Evolutionary conservation across 2,797 vertebrate genomes (phyloP), one percentile per base, ranked within the genome.

Genomic region (Poecile montanus): DNA sequence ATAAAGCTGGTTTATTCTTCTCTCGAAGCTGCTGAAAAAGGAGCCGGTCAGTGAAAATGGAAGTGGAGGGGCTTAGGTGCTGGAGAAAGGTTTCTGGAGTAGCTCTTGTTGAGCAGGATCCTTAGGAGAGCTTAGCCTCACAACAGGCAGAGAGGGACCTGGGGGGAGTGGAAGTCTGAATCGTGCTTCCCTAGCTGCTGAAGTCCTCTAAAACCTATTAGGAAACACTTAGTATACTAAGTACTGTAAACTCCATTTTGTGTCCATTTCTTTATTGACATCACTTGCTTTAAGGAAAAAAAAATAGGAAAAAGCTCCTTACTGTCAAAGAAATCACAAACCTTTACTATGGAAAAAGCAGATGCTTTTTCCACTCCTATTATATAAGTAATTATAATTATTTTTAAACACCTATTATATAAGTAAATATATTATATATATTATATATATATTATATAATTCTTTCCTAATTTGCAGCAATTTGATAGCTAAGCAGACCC

Each of bases 1-100:
- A 0, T 9, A 17, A 38, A 21, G 0, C 4, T 25, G 2, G 0
- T 6, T n/a, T 36, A 2, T 38, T 34, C 34, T 25, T 5, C 10
- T 60, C 6, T 21, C 16, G 2, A 32, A 73, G 27, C 16, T 21
- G 17, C 10, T 15, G 62, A 16, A 27, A 40, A 25, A n/a, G 10
- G 11, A 83, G 8, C 3, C 0, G 7, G 20, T 32, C 48, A 3
- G 6, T 47, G 58, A 36, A 34, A 50, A 32, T 9, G 25, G 36
- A 45, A 57, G 27, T 8, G 61, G 22, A 44, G 18, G 2, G 19
- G 13, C 7, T 27, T 53, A 47, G 21, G 17, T 22, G 13, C 38
- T 10, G 20, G 32, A 34, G 65, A 14, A 65, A n/a, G 3, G 2
- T 19, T 66, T 32, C 18, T 66, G 2, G 1, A 12, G 17, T 14